A percentile compares a stretch with the other conserved stretches of the same genome.
Conservation (phyloP, 2,888 invertebrate species). For the Apoderus coryli region DNA sequence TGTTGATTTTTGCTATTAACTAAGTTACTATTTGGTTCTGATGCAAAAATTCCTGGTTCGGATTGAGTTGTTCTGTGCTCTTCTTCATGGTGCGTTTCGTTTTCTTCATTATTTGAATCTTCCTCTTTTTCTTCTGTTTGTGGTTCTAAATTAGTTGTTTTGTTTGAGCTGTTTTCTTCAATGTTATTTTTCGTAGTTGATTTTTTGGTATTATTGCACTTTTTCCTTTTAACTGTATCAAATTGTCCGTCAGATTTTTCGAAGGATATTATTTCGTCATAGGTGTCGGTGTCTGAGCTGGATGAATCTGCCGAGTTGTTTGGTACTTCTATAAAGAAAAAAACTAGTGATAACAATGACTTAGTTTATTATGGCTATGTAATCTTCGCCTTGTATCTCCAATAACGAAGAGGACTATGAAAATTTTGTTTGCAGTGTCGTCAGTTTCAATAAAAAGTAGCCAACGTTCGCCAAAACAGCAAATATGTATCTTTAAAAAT, state of each 20-base stretch:
- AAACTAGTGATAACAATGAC: too few relatives aligned
- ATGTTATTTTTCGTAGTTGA: too few relatives aligned
- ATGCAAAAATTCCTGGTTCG: too few relatives aligned
- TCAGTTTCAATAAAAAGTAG: too few relatives aligned
- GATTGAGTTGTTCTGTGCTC: slow-evolving; percentile 55
- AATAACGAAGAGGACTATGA: too few relatives aligned
- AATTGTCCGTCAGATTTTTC: slow-evolving; percentile 62
- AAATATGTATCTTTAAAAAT: too few relatives aligned
- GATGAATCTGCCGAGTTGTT: slow-evolving; percentile 45
- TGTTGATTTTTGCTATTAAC: slow-evolving; percentile 56
- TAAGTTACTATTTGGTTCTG: slow-evolving; percentile 39
- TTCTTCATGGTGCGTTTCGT: slow-evolving; percentile 45
- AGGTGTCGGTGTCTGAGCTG: slow-evolving; percentile 59
- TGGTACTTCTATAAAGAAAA: too few relatives aligned
- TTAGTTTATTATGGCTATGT: too few relatives aligned
- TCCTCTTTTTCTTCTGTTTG: slow-evolving; percentile 43
- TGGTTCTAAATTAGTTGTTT: slow-evolving; percentile 39
- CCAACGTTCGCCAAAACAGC: too few relatives aligned
- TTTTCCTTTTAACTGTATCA: slow-evolving; percentile 73
- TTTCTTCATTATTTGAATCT: slow-evolving; percentile 44
- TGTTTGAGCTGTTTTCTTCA: slow-evolving; percentile 50
- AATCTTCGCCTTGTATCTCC: too few relatives aligned
- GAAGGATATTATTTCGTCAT: slow-evolving; percentile 49
- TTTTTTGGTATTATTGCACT: slow-evolving; percentile 52
- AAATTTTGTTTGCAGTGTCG: too few relatives aligned